These are phyloP conservation scores for Hypsopygia costalis DNA, from an alignment of 2,888 invertebrate genomes.

Conservation along the genomic window DNA sequence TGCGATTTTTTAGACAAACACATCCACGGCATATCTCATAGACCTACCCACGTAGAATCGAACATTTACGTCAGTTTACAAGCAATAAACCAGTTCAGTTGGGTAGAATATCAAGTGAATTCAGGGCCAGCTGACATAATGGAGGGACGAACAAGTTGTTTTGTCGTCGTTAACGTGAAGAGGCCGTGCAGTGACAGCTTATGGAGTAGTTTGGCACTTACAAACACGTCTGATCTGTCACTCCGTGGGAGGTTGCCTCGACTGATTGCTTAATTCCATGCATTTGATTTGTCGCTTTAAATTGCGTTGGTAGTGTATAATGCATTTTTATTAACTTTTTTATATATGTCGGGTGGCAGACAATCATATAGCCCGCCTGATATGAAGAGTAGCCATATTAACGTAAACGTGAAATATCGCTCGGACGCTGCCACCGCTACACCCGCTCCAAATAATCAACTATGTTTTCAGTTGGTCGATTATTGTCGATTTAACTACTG, in stretches of 20 bases:
- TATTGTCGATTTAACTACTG: no score
- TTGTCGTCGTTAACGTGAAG: conserved; percentile 33
- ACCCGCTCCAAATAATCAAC: no score
- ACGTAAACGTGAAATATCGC: no score
- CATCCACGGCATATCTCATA: not conserved
- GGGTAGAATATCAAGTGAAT: conserved; percentile 36
- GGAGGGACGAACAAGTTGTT: conserved; percentile 33
- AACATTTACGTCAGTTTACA: conserved; percentile 25
- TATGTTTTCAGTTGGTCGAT: no score
- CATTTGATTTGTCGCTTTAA: conserved; percentile 5
- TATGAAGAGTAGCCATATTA: no score
- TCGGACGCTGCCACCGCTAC: no score
- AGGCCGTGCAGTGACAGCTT: conserved; percentile 42
- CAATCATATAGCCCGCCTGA: no score
- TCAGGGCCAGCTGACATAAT: conserved; percentile 30
- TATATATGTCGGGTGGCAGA: no score
- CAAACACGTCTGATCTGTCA: conserved; percentile 3
- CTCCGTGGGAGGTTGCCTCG: conserved; percentile 3
- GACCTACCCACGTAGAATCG: conserved; percentile 35
- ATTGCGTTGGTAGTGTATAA: not conserved
- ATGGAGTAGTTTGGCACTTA: conserved; percentile 21
- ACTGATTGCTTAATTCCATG: conserved; percentile 4
- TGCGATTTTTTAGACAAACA: no score
- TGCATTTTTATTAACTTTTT: no score
- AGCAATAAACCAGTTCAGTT: conserved; percentile 42